Evolutionary conservation across 2,888 invertebrate species (phyloP).

Genomic region (Hypsopygia costalis): DNA sequence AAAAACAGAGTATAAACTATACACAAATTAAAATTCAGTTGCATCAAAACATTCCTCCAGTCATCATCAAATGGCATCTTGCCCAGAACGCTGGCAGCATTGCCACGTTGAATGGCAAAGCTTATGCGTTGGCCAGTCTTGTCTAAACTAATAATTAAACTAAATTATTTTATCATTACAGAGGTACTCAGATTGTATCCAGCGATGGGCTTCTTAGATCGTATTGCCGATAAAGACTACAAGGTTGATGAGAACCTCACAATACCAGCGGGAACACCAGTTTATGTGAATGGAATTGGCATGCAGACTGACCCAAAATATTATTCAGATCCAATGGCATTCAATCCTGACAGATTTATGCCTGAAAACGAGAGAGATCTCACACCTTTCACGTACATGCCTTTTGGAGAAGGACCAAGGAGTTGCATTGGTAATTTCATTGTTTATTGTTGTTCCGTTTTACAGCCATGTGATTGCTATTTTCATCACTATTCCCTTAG

Average conservation of each 20-base stretch:
- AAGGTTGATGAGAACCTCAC: conserved; percentile 32
- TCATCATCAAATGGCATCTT: no score
- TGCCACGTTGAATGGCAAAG: no score
- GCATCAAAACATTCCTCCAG: no score
- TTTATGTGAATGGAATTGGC: conserved; percentile 35
- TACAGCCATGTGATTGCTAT: no score
- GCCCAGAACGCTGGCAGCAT: no score
- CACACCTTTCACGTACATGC: conserved; percentile 45
- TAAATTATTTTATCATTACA: no score
- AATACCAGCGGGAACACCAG: conserved; percentile 30
- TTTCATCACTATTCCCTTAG: no score
- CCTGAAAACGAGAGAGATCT: conserved; percentile 51
- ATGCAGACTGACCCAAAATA: conserved; percentile 59
- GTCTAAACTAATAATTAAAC: no score
- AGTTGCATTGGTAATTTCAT: conserved; percentile 73
- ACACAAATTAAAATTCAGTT: no score
- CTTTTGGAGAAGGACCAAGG: conserved; percentile 79
- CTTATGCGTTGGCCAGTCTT: no score
- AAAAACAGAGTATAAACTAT: no score
- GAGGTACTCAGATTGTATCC: conserved; percentile 47
- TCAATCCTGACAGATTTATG: conserved; percentile 76
- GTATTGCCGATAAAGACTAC: conserved; percentile 27
- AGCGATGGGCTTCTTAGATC: conserved; percentile 40
- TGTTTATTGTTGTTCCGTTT: background rate
- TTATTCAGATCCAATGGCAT: conserved; percentile 71